Percentiles rank a stretch among this genome's conserved stretches.
These are phyloP conservation scores for Mesembrinibis cayennensis DNA, from an alignment of 2,113 vertebrate genomes.

Conservation along the genomic window DNA sequence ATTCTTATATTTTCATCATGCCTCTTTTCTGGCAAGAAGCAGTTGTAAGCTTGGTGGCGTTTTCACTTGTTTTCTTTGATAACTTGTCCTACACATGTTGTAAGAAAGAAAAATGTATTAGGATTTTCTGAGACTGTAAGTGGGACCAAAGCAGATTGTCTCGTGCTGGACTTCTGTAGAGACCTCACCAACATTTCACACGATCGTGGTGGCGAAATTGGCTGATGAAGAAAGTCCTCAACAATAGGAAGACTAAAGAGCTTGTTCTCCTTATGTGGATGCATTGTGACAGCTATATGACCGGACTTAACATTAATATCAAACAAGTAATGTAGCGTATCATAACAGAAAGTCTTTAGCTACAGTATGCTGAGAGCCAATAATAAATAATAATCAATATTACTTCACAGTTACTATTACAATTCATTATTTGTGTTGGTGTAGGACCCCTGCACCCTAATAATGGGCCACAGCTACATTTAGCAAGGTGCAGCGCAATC, in stretches of 20 bases:
- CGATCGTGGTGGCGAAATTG: fast-evolving
- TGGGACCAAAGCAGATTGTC: neutral
- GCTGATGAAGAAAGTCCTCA: neutral
- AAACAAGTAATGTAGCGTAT: neutral
- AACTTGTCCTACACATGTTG: neutral
- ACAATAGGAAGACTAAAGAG: neutral
- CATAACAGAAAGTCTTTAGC: neutral
- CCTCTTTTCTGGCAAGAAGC: neutral
- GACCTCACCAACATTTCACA: neutral
- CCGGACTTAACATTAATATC: too few species aligned
- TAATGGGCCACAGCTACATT: neutral
- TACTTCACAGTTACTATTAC: neutral
- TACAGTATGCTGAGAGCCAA: neutral
- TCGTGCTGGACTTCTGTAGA: neutral
- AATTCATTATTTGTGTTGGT: neutral
- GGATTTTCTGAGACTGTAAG: neutral
- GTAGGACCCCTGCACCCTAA: neutral
- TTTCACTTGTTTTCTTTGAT: neutral
- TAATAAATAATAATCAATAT: neutral
- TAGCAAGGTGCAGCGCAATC: neutral
- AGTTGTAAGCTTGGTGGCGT: fast-evolving
- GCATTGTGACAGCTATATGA: neutral
- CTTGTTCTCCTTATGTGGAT: neutral
- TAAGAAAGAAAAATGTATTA: neutral
- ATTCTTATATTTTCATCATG: neutral